Percentiles rank a stretch among this genome's conserved stretches.
These are phyloP conservation scores for Oxycera nigricornis DNA, from an alignment of 2,888 invertebrate genomes.

Conservation along the genomic window DNA sequence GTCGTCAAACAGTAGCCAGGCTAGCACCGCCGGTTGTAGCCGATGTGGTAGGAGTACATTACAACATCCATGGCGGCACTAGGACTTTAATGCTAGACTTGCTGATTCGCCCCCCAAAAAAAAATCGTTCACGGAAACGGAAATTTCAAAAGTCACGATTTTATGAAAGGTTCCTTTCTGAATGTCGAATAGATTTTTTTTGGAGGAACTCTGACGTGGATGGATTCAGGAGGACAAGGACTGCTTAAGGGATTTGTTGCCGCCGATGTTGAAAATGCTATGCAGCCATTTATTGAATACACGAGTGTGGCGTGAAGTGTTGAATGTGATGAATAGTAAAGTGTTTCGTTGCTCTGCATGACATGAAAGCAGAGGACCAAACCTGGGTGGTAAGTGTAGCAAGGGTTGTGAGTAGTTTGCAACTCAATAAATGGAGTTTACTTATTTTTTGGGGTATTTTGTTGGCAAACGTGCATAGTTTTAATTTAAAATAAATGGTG, in stretches of 20 bases:
- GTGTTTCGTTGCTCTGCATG: slow-evolving; percentile 8
- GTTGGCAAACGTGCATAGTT: too few relatives aligned
- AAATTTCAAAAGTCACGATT: slow-evolving; percentile 9
- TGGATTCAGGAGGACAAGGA: neutral
- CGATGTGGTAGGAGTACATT: neutral
- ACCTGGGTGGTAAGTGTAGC: too few relatives aligned
- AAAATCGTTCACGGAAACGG: neutral
- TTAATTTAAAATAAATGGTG: too few relatives aligned
- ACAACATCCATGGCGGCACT: neutral
- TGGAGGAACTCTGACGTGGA: neutral
- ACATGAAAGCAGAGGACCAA: too few relatives aligned
- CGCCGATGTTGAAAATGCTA: neutral
- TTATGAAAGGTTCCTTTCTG: slow-evolving; percentile 10
- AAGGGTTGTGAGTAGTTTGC: too few relatives aligned
- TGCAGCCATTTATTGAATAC: slow-evolving; percentile 13
- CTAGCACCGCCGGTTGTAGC: neutral
- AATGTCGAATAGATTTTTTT: slow-evolving; percentile 5
- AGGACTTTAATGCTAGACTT: neutral
- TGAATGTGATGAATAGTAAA: slow-evolving; percentile 15
- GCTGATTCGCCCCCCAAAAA: neutral
- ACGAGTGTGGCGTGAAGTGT: neutral
- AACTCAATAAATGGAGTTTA: too few relatives aligned
- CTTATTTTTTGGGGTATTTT: too few relatives aligned
- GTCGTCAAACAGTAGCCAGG: neutral
- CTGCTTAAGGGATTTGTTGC: neutral